A percentile compares a stretch with the other conserved stretches of the same genome.
These are phyloP conservation scores for Synanthedon andrenaeformis DNA, from an alignment of 2,888 invertebrate species.

Conservation along the genomic window DNA sequence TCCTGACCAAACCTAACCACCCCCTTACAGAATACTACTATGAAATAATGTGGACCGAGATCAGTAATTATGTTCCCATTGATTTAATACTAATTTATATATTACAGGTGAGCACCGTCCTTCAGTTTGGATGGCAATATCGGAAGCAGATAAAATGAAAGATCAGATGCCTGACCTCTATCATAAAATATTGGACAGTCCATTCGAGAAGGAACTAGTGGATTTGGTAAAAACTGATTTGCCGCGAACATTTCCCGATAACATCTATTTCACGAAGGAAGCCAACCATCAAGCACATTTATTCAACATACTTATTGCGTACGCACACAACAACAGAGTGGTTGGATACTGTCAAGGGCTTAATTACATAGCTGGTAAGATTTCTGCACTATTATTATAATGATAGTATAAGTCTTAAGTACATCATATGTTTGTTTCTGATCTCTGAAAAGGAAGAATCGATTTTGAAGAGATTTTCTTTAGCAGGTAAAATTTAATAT, in stretches of 20 bases:
- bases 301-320: conserved; percentile 87
- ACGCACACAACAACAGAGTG: conserved; percentile 87
- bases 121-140: conserved; percentile 87
- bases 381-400: neutral
- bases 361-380: conserved; percentile 86
- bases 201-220: conserved; percentile 78
- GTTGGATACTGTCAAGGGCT: conserved; percentile 96
- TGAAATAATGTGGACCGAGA: no score
- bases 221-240: conserved; percentile 90
- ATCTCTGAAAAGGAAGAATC: no score
- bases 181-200: conserved; percentile 75
- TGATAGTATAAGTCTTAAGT: neutral
- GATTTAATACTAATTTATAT: no score
- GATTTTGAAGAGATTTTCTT: no score
- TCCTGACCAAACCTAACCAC: no score
- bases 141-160: conserved; percentile 80
- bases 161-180: conserved; percentile 76
- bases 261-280: conserved; percentile 87
- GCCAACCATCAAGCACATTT: conserved; percentile 81
- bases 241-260: conserved; percentile 94
- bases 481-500: no score
- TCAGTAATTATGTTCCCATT: no score
- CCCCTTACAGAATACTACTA: no score
- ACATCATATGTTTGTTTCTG: neutral
- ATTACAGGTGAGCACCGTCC: conserved; percentile 69